Percentiles rank a stretch among this genome's conserved stretches.
Evolutionary conservation across 2,797 vertebrate genomes (phyloP).

Genomic region (Ciconia nigra): DNA sequence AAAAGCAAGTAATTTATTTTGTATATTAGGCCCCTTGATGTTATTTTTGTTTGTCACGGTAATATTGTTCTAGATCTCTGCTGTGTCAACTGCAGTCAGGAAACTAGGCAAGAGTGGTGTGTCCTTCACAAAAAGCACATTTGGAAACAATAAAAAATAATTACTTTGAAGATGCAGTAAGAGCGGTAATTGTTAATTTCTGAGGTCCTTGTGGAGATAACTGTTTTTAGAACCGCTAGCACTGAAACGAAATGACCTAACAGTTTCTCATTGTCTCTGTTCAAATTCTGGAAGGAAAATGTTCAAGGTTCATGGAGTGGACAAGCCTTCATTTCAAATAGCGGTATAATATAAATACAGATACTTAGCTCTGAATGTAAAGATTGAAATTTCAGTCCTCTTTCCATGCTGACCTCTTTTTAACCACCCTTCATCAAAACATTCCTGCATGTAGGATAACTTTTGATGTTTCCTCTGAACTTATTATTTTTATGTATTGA

Average conservation of each 20-base stretch:
- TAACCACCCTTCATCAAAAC: not conserved
- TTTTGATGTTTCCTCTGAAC: not conserved
- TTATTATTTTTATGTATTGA: not conserved
- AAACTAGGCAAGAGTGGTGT: not conserved
- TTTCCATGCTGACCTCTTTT: not conserved
- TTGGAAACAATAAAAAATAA: not conserved
- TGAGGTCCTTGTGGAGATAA: not conserved
- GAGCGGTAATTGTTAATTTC: not conserved
- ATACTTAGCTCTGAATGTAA: not conserved
- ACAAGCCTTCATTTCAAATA: not conserved
- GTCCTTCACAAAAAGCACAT: not conserved
- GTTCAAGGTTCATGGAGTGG: not conserved
- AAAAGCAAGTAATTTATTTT: constrained; percentile 7
- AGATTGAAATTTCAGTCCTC: not conserved
- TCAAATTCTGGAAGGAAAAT: not conserved
- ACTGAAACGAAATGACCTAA: not conserved
- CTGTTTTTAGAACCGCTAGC: not conserved
- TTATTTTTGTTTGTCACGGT: not conserved
- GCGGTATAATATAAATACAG: not conserved
- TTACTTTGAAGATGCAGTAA: not conserved
- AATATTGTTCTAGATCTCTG: not conserved
- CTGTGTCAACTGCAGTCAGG: not conserved
- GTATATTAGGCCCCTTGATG: not conserved
- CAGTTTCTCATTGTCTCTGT: not conserved
- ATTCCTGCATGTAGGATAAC: not conserved